Base-by-base conservation (phyloP, 2,113 vertebrate genomes). In the Ciconia maguari region DNA sequence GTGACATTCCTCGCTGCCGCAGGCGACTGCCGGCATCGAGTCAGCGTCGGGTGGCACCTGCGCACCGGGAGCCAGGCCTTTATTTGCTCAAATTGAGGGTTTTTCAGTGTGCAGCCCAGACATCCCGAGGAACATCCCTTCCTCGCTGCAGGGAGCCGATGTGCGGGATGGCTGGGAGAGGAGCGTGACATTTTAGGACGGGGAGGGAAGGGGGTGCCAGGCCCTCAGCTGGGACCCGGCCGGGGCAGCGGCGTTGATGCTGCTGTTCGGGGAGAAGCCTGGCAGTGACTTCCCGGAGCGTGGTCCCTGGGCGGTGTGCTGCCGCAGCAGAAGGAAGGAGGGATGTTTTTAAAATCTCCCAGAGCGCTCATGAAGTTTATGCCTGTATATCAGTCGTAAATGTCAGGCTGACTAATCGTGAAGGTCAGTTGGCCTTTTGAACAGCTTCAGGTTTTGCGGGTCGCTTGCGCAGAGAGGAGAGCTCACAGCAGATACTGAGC, bases 141-240 rank as follows among this genome's bases (percentile, higher is more conserved):
- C 16, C n/a, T 29, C 2, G 2, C 32, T 3, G 4, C 41, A 32
- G 38, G 49, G 24, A 57, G 32, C 16, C 32, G 10, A 1, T 0
- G 3, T 6, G 1, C 1, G 10, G 51, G 32, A 7, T 36, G 30
- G 29, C 20, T 1, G 1, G 16, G 29, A 27, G n/a, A 3, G 9
- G 54, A 46, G 12, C 1, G 12, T 16, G 38, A 14, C 1, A 0
- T 36, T 70, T 65, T 69, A 38, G 62, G 68, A 18, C 5, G 25
- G 58, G 25, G 17, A 41, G 26, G 51, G 21, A 20, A 27, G 16
- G 64, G 27, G 29, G 16, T 48, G 19, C 29, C 29, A 9, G 30
- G 16, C 14, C 11, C 46, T 51, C 30, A 34, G 11, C 42, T 57
- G 51, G 25, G 57, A 48, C 41, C 32, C 1, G 1, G 10, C 34